These are phyloP conservation scores for Catamblyrhynchus diadema DNA, from an alignment of 2,797 vertebrate species.

Conservation along the genomic window DNA sequence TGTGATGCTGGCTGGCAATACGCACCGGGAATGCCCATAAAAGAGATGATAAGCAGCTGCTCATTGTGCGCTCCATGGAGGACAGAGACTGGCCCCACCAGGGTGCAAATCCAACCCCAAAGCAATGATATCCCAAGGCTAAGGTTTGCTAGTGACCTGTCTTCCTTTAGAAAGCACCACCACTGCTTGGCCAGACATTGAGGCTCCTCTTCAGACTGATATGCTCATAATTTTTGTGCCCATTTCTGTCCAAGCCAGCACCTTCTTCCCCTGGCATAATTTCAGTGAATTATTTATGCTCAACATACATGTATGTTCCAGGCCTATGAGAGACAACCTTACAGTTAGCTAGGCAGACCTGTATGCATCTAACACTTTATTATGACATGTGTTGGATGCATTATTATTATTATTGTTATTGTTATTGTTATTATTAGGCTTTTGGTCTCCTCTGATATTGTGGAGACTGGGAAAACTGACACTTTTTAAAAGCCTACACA, in stretches of 20 bases:
- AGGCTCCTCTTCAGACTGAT: not conserved
- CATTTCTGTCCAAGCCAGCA: not conserved
- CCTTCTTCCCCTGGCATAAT: not conserved
- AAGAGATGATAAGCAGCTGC: not conserved
- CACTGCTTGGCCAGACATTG: accelerated
- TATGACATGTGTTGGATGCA: not conserved
- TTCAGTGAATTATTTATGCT: not conserved
- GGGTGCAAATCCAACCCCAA: not conserved
- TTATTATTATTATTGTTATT: not conserved
- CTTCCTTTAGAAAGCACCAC: not conserved
- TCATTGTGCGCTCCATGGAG: not conserved
- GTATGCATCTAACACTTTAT: not conserved
- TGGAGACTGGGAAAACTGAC: not conserved
- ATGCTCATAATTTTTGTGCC: not conserved
- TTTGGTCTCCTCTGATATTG: not conserved
- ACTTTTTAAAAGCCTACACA: not conserved
- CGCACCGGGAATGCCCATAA: accelerated
- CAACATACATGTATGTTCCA: not conserved
- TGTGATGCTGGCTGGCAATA: not conserved
- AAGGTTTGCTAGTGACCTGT: not conserved
- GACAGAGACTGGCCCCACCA: not conserved
- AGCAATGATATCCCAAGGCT: not conserved
- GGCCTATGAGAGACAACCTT: not conserved
- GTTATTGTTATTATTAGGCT: not conserved
- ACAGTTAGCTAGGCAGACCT: not conserved